These are phyloP conservation scores for Zaprionus ghesquierei DNA, from an alignment of 1,140 invertebrate genomes.

Conservation along the genomic window DNA sequence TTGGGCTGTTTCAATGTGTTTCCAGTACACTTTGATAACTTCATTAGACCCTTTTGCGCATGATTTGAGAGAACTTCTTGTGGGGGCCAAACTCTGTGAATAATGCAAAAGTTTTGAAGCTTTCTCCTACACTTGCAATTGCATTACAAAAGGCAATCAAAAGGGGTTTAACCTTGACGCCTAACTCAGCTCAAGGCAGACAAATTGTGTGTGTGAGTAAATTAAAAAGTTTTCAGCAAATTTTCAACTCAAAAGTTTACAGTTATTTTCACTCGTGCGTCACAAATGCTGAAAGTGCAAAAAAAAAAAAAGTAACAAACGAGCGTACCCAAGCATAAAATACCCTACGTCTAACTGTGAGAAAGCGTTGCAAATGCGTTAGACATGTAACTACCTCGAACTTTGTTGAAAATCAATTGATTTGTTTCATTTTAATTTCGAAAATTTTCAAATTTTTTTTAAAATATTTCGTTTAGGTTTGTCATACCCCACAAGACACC, in stretches of 20 bases:
- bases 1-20: no score
- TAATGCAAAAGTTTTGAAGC: not conserved
- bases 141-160: not conserved
- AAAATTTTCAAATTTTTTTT: no score
- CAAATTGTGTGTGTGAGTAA: not conserved
- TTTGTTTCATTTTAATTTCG: no score
- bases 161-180: conserved; percentile 9
- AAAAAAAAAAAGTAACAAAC: not conserved
- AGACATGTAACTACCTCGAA: no score
- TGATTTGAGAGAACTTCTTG: not conserved
- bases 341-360: no score
- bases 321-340: not conserved
- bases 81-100: not conserved
- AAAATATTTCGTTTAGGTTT: no score
- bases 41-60: not conserved
- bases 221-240: conserved; percentile 15
- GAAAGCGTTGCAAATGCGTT: not conserved
- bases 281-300: conserved; percentile 5
- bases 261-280: conserved; percentile 12
- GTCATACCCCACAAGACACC: not conserved
- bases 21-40: not conserved
- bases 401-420: no score
- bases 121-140: not conserved
- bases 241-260: conserved; percentile 1
- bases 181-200: not conserved